Evolutionary conservation across 1,140 invertebrate genomes (phyloP).

Genomic region (Heliothis subflexa): DNA sequence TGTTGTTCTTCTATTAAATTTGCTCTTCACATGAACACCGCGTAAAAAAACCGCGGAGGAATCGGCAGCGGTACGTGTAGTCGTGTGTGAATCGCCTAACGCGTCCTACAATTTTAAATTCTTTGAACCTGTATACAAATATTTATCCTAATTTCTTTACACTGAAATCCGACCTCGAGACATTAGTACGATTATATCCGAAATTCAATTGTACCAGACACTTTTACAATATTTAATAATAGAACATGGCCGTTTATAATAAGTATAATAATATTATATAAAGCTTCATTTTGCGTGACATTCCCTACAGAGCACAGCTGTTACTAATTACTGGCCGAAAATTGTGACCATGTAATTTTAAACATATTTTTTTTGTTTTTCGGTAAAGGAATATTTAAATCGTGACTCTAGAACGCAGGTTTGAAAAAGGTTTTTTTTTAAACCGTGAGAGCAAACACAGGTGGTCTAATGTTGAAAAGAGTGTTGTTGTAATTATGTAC

Average conservation of each 20-base stretch:
- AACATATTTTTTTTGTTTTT: slow-evolving; percentile 8
- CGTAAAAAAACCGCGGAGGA: no score
- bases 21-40: no score
- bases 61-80: no score
- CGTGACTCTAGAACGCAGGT: not conserved
- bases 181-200: not conserved
- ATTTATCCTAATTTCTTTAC: no score
- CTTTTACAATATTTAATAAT: slow-evolving; percentile 9
- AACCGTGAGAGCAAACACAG: not conserved
- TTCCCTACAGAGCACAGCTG: slow-evolving; percentile 24
- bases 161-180: no score
- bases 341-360: slow-evolving; percentile 31
- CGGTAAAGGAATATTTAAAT: slow-evolving; percentile 3
- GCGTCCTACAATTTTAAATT: no score
- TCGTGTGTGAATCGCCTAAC: no score
- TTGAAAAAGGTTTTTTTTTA: not conserved
- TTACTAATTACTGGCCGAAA: slow-evolving; percentile 4
- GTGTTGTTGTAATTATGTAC: not conserved
- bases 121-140: no score
- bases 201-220: not conserved
- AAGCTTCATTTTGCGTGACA: slow-evolving; percentile 10
- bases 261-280: not conserved
- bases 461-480: not conserved
- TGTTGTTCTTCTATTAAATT: no score
- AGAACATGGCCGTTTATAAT: not conserved